Evolutionary conservation across 1,140 invertebrate genomes (phyloP).

Genomic region (Conopomorpha cramerella): DNA sequence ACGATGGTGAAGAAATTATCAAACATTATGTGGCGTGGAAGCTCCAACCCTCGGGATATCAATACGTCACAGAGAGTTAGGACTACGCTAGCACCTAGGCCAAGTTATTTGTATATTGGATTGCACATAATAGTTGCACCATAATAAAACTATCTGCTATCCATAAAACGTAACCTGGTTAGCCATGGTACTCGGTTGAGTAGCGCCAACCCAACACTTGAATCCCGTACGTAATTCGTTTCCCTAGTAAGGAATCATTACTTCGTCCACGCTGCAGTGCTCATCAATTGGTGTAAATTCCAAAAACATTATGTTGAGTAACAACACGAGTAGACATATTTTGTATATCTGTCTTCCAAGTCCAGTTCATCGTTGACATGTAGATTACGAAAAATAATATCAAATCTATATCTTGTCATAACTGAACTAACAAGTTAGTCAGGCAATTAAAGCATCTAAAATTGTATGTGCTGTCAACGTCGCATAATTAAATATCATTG

Average conservation of each 20-base stretch:
- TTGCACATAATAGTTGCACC: slow-evolving; percentile 20
- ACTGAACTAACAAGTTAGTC: slow-evolving; percentile 20
- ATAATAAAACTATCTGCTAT: slow-evolving; percentile 25
- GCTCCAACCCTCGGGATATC: slow-evolving; percentile 18
- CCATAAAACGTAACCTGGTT: slow-evolving; percentile 26
- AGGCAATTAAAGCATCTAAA: too few species aligned
- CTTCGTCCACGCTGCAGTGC: slow-evolving; percentile 50
- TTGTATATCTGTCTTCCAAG: slow-evolving; percentile 27
- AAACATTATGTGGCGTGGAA: slow-evolving; percentile 21
- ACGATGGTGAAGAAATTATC: slow-evolving; percentile 25
- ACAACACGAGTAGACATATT: slow-evolving; percentile 21
- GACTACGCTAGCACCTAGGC: slow-evolving; percentile 22
- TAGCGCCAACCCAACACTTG: slow-evolving; percentile 42
- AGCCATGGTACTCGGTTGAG: too few species aligned
- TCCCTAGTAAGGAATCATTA: slow-evolving; percentile 57
- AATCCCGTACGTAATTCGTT: slow-evolving; percentile 52
- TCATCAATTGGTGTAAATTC: slow-evolving; percentile 32
- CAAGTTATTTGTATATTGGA: slow-evolving; percentile 23
- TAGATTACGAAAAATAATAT: slow-evolving; percentile 23
- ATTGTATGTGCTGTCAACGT: too few species aligned
- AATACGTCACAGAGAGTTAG: slow-evolving; percentile 19
- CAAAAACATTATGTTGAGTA: slow-evolving; percentile 35
- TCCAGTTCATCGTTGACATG: slow-evolving; percentile 26
- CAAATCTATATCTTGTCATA: slow-evolving; percentile 25
- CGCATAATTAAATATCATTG: too few species aligned